Base-by-base conservation (phyloP, 2,113 vertebrate genomes). In the Jacana jacana region DNA sequence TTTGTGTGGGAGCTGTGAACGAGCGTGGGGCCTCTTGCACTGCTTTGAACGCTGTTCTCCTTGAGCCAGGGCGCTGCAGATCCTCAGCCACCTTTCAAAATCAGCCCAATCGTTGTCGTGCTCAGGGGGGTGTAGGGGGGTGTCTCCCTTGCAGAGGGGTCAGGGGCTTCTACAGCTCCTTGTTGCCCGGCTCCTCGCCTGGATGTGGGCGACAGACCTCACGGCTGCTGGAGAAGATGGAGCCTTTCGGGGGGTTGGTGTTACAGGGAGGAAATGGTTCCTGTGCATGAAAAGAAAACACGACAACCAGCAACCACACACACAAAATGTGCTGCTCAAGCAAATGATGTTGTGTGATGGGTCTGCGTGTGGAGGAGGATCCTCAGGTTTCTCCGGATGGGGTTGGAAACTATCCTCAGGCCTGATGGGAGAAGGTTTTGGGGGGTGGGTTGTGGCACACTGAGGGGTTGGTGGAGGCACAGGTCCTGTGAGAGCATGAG, bases 251-350 rank as follows among this genome's bases (percentile, higher is more conserved):
- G 71, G 58, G 7, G 37, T 88, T 72, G 72, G 65, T 88, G 81
- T 24, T 73, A 46, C 0, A 6, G 69, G 85, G 82, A 96, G 85
- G 92, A 96, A 97, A 91, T 81, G 82, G 82, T 90, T 96, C 76
- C 94, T 95, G 79, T 71, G 76, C 42, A 9, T 18, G 79, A 6
- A 22, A 25, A 22, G 19, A 31, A 25, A 25, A 18, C n/a, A 20
- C 17, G 28, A 9, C 60, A 31, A 16, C 6, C 4, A 54, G 30
- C 13, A 65, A 42, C 63, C 37, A 20, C 3, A 13, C 33, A 25
- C 15, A 6, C 10, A 3, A 2, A 46, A 55, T 4, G 16, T 63
- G 80, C 76, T 83, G 88, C 70, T 89, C 35, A 22, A n/a, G 77
- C 77, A 16, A 8, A 4, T 2, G 48, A 2, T 28, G 78, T 52